These are phyloP conservation scores for Nesogale talazaci DNA, from an alignment of 2,113 vertebrate genomes.

Conservation along the genomic window DNA sequence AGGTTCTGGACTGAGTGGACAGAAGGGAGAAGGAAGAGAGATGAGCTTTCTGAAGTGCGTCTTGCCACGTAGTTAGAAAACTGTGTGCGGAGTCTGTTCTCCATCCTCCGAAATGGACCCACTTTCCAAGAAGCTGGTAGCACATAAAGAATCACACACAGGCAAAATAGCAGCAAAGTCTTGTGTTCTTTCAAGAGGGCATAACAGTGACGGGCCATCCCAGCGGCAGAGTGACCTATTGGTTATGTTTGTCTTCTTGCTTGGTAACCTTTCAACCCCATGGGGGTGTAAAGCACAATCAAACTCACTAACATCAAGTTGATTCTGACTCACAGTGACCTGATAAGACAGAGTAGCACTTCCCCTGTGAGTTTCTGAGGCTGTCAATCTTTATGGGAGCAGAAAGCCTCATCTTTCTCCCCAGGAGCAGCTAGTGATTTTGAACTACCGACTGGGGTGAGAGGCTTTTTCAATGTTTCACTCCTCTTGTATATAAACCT, in stretches of 20 bases:
- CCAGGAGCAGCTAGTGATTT: too few species aligned
- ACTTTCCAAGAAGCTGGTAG: slow-evolving; percentile 1
- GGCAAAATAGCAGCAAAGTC: background rate
- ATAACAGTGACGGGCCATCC: background rate
- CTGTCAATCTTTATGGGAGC: too few species aligned
- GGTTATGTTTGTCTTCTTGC: background rate
- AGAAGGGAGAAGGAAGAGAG: background rate
- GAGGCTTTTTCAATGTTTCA: too few species aligned
- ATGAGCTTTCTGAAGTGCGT: background rate
- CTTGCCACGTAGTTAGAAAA: background rate
- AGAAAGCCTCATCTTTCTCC: too few species aligned
- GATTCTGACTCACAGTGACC: too few species aligned
- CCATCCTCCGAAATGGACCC: slow-evolving; percentile 9
- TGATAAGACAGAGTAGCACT: too few species aligned
- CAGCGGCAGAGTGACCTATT: background rate
- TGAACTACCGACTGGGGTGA: too few species aligned
- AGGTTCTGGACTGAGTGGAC: background rate
- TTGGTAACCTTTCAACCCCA: background rate
- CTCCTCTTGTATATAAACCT: too few species aligned
- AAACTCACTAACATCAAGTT: too few species aligned
- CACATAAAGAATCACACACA: background rate
- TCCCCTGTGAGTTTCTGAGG: too few species aligned
- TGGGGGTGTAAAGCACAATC: too few species aligned
- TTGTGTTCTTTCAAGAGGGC: background rate
- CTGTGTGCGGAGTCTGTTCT: background rate